Percentiles rank a stretch among this genome's conserved stretches.
Evolutionary conservation across 2,113 vertebrate species (phyloP).

Genomic region (Coturnix japonica): DNA sequence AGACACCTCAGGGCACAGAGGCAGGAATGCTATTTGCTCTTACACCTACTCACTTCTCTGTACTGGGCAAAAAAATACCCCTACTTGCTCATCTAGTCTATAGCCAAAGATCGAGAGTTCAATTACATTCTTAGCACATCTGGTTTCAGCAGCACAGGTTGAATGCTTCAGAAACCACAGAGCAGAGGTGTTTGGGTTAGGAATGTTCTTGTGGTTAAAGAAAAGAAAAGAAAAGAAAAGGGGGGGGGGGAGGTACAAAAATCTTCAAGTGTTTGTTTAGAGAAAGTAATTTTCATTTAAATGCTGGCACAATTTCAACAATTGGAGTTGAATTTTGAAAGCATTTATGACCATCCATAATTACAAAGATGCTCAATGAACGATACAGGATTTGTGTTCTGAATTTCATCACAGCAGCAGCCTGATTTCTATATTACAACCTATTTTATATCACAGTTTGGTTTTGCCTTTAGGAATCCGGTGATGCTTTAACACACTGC

Average conservation of each 20-base stretch:
- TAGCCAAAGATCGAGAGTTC: slow-evolving; percentile 23
- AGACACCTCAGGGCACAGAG: background rate
- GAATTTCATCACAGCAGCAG: background rate
- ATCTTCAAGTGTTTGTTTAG: slow-evolving; percentile 16
- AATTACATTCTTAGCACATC: background rate
- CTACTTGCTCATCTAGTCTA: background rate
- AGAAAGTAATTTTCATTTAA: slow-evolving; percentile 38
- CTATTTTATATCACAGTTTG: background rate
- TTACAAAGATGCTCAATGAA: background rate
- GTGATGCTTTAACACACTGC: background rate
- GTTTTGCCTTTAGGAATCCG: background rate
- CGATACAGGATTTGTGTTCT: background rate
- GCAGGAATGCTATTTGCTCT: background rate
- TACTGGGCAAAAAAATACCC: background rate
- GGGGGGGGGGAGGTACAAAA: background rate
- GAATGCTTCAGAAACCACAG: background rate
- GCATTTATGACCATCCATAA: background rate
- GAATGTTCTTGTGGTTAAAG: slow-evolving; percentile 33
- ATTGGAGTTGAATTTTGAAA: slow-evolving; percentile 13
- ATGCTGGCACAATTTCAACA: slow-evolving; percentile 28
- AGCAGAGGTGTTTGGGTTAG: slow-evolving; percentile 33
- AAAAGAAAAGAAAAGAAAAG: background rate
- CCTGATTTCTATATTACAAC: background rate
- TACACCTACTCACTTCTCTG: background rate
- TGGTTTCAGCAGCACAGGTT: background rate